Percentiles rank a stretch among this genome's conserved stretches.
These are phyloP conservation scores for Gymnodraco acuticeps DNA, from an alignment of 2,797 vertebrate genomes.

Conservation along the genomic window DNA sequence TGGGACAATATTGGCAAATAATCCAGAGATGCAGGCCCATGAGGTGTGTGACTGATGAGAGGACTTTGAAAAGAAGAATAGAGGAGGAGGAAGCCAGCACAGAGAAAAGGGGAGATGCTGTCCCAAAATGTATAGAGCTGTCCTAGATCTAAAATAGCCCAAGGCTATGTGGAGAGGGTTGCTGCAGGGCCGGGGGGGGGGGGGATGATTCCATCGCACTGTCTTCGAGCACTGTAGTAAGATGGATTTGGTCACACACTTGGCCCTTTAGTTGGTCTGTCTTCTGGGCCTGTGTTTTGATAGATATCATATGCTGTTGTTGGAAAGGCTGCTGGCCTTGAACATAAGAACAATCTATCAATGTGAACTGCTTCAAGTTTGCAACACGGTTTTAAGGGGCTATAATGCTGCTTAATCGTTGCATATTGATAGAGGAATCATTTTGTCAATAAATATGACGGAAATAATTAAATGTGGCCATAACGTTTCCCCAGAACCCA, in stretches of 20 bases:
- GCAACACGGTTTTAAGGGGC: not conserved
- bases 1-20: conserved; percentile 46
- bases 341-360: not conserved
- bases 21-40: conserved; percentile 53
- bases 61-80: conserved; percentile 59
- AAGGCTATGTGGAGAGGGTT: conserved; percentile 51
- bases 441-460: not conserved
- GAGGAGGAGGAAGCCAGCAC: conserved; percentile 36
- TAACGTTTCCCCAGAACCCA: not conserved
- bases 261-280: conserved; percentile 8
- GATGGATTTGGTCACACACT: conserved; percentile 20
- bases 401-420: not conserved
- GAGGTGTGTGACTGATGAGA: conserved; percentile 66
- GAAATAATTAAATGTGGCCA: not conserved
- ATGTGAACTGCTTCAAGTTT: not conserved
- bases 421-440: not conserved
- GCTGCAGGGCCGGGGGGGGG: conserved; percentile 50
- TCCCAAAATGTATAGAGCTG: conserved; percentile 69
- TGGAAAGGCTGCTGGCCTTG: not conserved
- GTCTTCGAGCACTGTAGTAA: conserved; percentile 34
- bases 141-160: conserved; percentile 82
- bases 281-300: conserved; percentile 11
- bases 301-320: conserved; percentile 3
- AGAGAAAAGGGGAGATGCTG: conserved; percentile 61
- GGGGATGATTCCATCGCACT: conserved; percentile 53